Conservation (phyloP, 1,140 invertebrate species). For the Drosophila melanica region DNA sequence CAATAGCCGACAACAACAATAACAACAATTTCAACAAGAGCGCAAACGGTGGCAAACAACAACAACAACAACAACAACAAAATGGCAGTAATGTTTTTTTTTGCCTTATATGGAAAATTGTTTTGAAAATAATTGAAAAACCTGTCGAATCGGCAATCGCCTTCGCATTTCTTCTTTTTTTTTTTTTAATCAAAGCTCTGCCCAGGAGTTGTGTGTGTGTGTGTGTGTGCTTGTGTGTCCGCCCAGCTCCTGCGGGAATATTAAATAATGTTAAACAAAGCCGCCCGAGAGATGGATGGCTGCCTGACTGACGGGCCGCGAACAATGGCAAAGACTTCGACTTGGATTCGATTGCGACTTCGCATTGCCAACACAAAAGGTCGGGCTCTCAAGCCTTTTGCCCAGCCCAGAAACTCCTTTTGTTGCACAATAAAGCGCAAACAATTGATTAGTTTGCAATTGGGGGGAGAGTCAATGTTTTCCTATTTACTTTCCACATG, state of each 20-base stretch:
- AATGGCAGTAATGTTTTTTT: slow-evolving; percentile 36
- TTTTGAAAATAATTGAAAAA: slow-evolving; percentile 76
- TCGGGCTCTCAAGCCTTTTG: slow-evolving; percentile 77
- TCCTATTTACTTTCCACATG: background rate
- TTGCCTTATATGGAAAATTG: slow-evolving; percentile 30
- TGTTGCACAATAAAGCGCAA: slow-evolving; percentile 80
- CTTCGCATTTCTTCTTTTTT: slow-evolving; percentile 13
- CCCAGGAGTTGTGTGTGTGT: too few species aligned
- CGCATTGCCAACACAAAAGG: slow-evolving; percentile 60
- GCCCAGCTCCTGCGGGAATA: slow-evolving; percentile 68
- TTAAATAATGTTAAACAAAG: slow-evolving; percentile 76
- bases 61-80: slow-evolving; percentile 16
- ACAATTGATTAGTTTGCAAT: slow-evolving; percentile 83
- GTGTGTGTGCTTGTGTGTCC: background rate
- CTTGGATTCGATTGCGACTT: slow-evolving; percentile 47
- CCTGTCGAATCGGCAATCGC: slow-evolving; percentile 74
- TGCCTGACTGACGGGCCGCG: slow-evolving; percentile 31
- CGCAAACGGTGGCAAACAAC: slow-evolving; percentile 25
- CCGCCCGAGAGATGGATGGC: slow-evolving; percentile 51
- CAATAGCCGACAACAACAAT: slow-evolving; percentile 41
- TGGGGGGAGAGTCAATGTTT: slow-evolving; percentile 33
- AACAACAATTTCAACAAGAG: slow-evolving; percentile 43
- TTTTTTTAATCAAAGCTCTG: slow-evolving; percentile 68
- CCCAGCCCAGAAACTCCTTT: slow-evolving; percentile 35
- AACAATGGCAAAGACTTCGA: slow-evolving; percentile 54